Base-by-base conservation (phyloP, 2,797 vertebrate genomes). In the Strix occidentalis region DNA sequence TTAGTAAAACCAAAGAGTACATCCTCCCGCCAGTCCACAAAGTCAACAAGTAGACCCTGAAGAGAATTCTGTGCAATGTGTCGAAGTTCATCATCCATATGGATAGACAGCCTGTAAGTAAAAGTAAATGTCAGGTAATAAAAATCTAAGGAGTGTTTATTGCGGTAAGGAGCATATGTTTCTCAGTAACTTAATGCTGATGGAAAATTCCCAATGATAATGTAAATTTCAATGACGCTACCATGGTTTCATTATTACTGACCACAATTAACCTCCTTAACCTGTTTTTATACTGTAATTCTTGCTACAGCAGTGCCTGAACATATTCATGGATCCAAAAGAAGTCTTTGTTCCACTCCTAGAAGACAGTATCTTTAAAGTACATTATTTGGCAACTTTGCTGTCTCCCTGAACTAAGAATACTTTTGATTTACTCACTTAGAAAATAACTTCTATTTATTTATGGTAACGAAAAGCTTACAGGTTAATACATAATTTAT, bases 11-110 rank as follows among this genome's bases (percentile, higher is more conserved):
- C 99, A 76, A 99, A 99, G 20, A 99, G 98, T 19, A 99, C 99
- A 13, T 99, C 99, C 97, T 99, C 99, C 84, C 99, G 98, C 99
- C 99, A 99, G 97, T 99, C 99, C 6, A 99, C 98, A 97, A 99
- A 99, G 97, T 99, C 99, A 64, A 99, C 98, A 72, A 99, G 98
- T 58, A 99, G 97, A 83, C 99, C 99, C 97, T 99, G 99, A 90
- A 99, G 98, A 90, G 99, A 99, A 94, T 99, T 99, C 97, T 99
- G 99, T 65, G 99, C 99, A 96, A 99, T 99, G 37, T 99, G 99
- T 43, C 99, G 98, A 75, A 99, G 98, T 93, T 99, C 99, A 93
- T 99, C 99, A 61, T 99, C 99, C 99, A 99, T 99, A 94, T 99
- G 99, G 82, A 99, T 99, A 4, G 99, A 99, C 19, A 99, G 98